Evolutionary conservation across 2,888 invertebrate species (phyloP).

Genomic region (Mimachlamys varia): DNA sequence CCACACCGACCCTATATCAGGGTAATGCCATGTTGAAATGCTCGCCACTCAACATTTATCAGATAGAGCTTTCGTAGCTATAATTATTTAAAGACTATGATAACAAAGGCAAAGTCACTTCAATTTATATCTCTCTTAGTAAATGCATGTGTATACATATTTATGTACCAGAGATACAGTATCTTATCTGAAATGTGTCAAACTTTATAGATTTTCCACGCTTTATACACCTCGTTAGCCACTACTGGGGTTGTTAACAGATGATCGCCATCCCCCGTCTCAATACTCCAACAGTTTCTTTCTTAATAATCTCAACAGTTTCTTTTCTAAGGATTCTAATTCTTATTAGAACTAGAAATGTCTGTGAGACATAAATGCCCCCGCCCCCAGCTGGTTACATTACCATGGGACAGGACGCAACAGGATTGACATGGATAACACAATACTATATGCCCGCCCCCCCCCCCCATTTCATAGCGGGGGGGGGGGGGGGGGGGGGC

Average conservation of each 20-base stretch:
- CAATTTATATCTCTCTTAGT: neutral
- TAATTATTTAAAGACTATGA: neutral
- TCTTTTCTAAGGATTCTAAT: neutral
- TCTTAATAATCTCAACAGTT: neutral
- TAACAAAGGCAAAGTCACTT: neutral
- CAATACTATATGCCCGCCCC: too few relatives aligned
- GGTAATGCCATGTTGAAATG: neutral
- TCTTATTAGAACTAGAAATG: too few relatives aligned
- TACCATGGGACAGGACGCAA: too few relatives aligned
- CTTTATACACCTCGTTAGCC: neutral
- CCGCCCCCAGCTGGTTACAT: too few relatives aligned
- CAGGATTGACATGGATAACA: too few relatives aligned
- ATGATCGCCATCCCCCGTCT: neutral
- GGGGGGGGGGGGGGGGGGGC: too few relatives aligned
- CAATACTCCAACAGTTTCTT: neutral
- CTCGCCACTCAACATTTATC: neutral
- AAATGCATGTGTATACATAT: conserved; percentile 27
- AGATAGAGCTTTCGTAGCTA: neutral
- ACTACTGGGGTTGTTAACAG: neutral
- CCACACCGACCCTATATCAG: neutral
- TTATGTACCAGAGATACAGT: neutral
- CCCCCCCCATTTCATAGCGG: too few relatives aligned
- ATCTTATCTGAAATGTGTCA: conserved; percentile 4
- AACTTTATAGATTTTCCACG: conserved; percentile 21
- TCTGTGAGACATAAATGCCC: too few relatives aligned